Conservation (phyloP, 30 jellyfish, hydroid and myxozoan genomes). For the Hydractinia symbiolongicarpus region DNA sequence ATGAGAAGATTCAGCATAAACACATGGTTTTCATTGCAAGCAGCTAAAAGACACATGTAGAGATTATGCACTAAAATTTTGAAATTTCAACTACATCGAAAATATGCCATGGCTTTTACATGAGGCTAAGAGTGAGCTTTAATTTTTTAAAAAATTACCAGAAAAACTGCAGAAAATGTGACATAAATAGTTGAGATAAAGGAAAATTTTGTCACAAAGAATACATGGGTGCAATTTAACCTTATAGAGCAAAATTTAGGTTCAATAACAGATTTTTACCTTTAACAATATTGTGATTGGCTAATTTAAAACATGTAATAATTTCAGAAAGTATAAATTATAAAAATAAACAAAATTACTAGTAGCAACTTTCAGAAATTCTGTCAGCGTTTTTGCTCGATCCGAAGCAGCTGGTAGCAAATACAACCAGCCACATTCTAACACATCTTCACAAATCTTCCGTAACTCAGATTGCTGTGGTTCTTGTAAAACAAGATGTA, state of each 20-base stretch:
- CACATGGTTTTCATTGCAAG: constrained; percentile 23
- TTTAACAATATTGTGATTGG: too few species aligned
- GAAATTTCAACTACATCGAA: too few species aligned
- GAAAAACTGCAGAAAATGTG: too few species aligned
- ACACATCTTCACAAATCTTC: constrained; percentile 13
- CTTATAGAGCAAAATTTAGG: too few species aligned
- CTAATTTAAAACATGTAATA: background rate
- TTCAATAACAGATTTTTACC: too few species aligned
- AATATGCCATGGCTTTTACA: too few species aligned
- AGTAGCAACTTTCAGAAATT: constrained; percentile 15
- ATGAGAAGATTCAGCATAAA: constrained; percentile 50
- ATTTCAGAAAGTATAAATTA: background rate
- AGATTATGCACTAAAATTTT: too few species aligned
- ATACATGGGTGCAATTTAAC: too few species aligned
- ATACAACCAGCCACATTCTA: constrained; percentile 75
- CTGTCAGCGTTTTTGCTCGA: constrained; percentile 43
- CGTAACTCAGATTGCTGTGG: background rate
- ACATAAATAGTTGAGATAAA: too few species aligned
- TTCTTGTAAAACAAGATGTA: background rate
- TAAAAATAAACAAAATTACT: background rate
- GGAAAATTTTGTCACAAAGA: too few species aligned
- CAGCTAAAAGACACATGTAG: constrained; percentile 2
- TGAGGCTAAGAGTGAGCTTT: too few species aligned
- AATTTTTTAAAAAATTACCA: too few species aligned
- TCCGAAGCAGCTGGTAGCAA: constrained; percentile 73